Percentiles rank a stretch among this genome's conserved stretches.
phyloP scores from a whole-genome alignment of 1,140 invertebrate species.

The Microvelia longipes region DNA sequence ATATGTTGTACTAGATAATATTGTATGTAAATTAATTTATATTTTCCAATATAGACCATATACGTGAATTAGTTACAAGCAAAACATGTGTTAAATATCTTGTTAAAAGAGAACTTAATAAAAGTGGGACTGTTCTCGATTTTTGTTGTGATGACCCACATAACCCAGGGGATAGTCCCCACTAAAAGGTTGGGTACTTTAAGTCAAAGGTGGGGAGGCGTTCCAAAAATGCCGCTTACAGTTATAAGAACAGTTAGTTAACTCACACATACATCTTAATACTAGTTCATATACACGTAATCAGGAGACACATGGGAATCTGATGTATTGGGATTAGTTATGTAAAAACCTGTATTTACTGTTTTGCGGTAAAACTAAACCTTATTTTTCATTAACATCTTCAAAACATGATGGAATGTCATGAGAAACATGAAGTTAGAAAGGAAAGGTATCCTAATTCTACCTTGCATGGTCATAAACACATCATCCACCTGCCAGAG shows the following conservation, averaged over 20 bases:
- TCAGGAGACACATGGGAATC: too few species aligned
- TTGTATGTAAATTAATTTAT: too few species aligned
- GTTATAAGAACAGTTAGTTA: neutral
- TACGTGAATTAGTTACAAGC: too few species aligned
- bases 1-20: too few species aligned
- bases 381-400: neutral
- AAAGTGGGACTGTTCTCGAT: neutral
- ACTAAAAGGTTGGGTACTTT: neutral
- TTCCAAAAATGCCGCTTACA: neutral
- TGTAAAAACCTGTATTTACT: neutral
- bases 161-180: neutral
- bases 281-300: neutral
- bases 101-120: neutral
- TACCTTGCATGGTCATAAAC: too few species aligned
- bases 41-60: too few species aligned
- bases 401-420: neutral
- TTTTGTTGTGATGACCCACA: neutral
- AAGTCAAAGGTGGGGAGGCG: neutral
- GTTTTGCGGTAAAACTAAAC: neutral
- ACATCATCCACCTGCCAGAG: too few species aligned
- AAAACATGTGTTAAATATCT: neutral
- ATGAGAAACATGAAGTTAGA: too few species aligned
- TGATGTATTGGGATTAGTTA: neutral
- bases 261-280: neutral
- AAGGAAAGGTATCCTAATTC: too few species aligned